Conservation (phyloP, 2,888 invertebrate genomes). For the Dusona sp. region DNA sequence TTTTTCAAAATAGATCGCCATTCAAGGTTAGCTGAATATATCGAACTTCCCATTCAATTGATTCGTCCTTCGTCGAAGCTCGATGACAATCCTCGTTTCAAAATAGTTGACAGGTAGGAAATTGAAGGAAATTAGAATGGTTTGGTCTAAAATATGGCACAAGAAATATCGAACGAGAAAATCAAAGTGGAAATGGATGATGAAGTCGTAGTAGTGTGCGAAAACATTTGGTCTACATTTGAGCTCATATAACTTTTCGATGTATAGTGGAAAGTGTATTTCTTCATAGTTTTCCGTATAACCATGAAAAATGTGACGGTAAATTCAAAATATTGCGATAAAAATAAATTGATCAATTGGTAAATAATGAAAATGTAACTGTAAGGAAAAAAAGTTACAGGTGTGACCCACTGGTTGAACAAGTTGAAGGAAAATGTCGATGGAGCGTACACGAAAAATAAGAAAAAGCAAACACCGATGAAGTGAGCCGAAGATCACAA, state of each 20-base stretch:
- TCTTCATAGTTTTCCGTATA: not conserved
- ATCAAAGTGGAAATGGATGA: not conserved
- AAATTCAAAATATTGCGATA: not conserved
- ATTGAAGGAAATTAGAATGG: constrained; percentile 70
- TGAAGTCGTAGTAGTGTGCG: not conserved
- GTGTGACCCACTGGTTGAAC: constrained; percentile 6
- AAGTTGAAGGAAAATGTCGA: constrained; percentile 15
- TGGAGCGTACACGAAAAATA: constrained; percentile 3
- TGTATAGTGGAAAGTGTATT: not conserved
- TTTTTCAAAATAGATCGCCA: not conserved
- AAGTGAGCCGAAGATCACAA: constrained; percentile 30
- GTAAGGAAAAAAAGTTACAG: not conserved
- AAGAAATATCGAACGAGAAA: constrained; percentile 42
- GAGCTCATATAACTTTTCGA: not conserved
- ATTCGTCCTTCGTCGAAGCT: constrained; percentile 26
- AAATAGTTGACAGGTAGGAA: constrained; percentile 57
- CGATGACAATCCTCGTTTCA: constrained; percentile 55
- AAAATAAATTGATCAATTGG: not conserved
- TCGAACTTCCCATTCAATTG: constrained; percentile 17
- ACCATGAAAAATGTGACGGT: not conserved
- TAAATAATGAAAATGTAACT: not conserved
- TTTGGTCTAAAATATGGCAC: constrained; percentile 23
- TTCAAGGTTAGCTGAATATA: not conserved
- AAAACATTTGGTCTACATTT: not conserved
- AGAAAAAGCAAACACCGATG: constrained; percentile 16